Evolutionary conservation across 2,797 vertebrate species (phyloP), one percentile per base, ranked within the genome.

Genomic region (Helarctos malayanus): DNA sequence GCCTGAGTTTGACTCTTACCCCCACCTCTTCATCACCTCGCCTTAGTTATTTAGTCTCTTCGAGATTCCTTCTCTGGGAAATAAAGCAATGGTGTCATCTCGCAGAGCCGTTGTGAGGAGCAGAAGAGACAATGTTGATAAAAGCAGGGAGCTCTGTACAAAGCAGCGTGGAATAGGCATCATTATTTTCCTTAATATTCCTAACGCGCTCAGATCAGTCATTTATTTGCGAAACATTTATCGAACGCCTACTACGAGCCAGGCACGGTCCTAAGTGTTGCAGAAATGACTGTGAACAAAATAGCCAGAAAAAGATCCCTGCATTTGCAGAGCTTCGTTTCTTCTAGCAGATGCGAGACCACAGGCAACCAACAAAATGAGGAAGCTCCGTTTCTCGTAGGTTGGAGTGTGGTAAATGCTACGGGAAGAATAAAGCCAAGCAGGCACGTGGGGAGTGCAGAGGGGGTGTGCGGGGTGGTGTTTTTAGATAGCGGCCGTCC

Each of bases 61-160:
- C 84, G 73, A 87, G 71, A 3, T 35, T 87, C 79, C 18, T 97
- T 47, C 49, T 89, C 52, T 88, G 94, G 94, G 88, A 96, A 95
- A 84, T 82, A 38, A 95, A 96, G 73, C 65, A 91, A 79, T 93
- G 83, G 88, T 76, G 69, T 87, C 94, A 90, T 54, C 84, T 97
- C 81, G 29, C 76, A n/a, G 76, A 71, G 71, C 76, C 88, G 59
- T 73, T 71, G 63, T 27, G n/a, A 90, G 54, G 35, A 89, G 95
- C 69, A 73, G 89, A 96, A 95, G 87, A 89, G 35, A 52, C 69
- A 68, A 49, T 0, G 1, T 47, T 86, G 76, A 80, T 76, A 65
- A 75, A 82, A 90, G 92, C 61, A 92, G 80, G 49, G 84, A 94
- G 94, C 78, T 80, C 52, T 76, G 38, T 38, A 61, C 47, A 73